Conservation (phyloP, 2,888 invertebrate species). For the Dicranocentrus wangi region DNA sequence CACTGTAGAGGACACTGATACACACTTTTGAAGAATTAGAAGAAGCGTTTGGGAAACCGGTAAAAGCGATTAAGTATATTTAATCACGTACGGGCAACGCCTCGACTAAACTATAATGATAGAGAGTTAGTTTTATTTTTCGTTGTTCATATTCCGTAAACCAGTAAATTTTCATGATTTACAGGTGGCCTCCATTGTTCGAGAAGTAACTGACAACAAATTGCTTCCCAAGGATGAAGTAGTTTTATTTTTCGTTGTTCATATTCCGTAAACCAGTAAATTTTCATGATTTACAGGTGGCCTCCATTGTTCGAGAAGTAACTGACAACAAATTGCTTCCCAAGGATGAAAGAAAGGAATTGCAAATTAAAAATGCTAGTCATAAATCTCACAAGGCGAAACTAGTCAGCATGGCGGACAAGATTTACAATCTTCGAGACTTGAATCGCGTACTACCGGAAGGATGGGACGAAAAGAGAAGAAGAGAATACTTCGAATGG, state of each 20-base stretch:
- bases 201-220: slow-evolving; percentile 85
- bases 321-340: slow-evolving; percentile 84
- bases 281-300: too few species aligned
- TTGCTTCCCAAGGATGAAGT: slow-evolving; percentile 78
- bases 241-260: too few species aligned
- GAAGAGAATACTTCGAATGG: slow-evolving; percentile 82
- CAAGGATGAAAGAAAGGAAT: slow-evolving; percentile 79
- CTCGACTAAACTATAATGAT: too few species aligned
- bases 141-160: too few species aligned
- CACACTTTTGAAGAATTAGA: slow-evolving; percentile 83
- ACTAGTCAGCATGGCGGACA: slow-evolving; percentile 86
- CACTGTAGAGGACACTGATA: slow-evolving; percentile 88
- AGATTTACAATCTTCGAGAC: slow-evolving; percentile 87
- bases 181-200: slow-evolving; percentile 77
- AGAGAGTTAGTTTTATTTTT: too few species aligned
- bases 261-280: too few species aligned
- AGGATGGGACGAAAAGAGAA: slow-evolving; percentile 80
- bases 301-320: slow-evolving; percentile 79
- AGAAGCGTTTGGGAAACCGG: slow-evolving; percentile 79
- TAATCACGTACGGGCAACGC: not conserved
- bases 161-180: too few species aligned
- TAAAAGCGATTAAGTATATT: slow-evolving; percentile 76
- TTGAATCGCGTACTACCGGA: slow-evolving; percentile 77
- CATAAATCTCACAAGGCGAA: slow-evolving; percentile 80
- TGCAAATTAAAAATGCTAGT: slow-evolving; percentile 81